Evolutionary conservation across 2,113 vertebrate species (phyloP).

Genomic region (Nesoenas mayeri): DNA sequence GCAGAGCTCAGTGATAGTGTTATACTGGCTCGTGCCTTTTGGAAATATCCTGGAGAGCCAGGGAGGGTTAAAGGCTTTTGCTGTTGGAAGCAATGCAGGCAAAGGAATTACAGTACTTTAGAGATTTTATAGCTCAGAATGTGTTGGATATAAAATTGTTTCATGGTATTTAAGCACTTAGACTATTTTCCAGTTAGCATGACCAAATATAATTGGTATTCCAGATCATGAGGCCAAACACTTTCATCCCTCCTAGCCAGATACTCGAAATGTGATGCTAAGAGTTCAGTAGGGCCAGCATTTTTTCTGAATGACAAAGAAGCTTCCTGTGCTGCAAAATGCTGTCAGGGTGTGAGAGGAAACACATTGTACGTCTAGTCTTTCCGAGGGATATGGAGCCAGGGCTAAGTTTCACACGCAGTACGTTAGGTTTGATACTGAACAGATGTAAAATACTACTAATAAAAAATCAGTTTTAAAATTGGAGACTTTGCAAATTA

Average conservation of each 20-base stretch:
- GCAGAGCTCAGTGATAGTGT: background rate
- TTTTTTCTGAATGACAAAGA: conserved; percentile 63
- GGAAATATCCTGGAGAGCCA: conserved; percentile 49
- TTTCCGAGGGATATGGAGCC: background rate
- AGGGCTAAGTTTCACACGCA: background rate
- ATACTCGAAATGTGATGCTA: conserved; percentile 45
- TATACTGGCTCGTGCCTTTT: conserved; percentile 43
- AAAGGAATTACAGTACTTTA: conserved; percentile 54
- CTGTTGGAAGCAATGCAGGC: conserved; percentile 37
- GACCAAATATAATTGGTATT: conserved; percentile 61
- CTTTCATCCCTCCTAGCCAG: conserved; percentile 17
- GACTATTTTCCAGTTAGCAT: conserved; percentile 67
- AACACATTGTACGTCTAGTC: background rate
- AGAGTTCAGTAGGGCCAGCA: conserved; percentile 54
- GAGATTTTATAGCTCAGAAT: conserved; percentile 37
- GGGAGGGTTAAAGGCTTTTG: conserved; percentile 43
- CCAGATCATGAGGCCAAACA: conserved; percentile 15
- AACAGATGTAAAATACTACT: background rate
- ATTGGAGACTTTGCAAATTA: background rate
- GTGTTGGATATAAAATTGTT: conserved; percentile 64
- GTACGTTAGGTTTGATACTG: background rate
- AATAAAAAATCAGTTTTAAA: background rate
- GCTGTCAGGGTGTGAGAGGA: conserved; percentile 48
- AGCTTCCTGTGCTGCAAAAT: conserved; percentile 62
- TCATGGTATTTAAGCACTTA: conserved; percentile 64